Percentiles rank a stretch among this genome's conserved stretches.
Evolutionary conservation across 2,888 invertebrate genomes (phyloP).

Genomic region (Drosophila subsilvestris): DNA sequence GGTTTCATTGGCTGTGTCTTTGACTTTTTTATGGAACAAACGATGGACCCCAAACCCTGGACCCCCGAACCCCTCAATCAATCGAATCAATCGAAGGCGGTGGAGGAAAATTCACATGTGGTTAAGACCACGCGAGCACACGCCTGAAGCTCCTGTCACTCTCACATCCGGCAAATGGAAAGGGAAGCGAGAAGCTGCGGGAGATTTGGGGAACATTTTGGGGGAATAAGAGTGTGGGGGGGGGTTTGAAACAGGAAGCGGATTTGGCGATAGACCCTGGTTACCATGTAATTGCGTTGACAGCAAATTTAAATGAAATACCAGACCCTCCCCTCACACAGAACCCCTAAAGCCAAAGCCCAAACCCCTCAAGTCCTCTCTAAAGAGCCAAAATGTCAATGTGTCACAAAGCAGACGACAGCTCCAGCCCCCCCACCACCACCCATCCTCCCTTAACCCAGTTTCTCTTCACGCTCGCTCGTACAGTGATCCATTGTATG

Average conservation of each 20-base stretch:
- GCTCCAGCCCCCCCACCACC: constrained; percentile 14
- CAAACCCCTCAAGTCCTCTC: background rate
- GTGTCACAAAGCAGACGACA: constrained; percentile 73
- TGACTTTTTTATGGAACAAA: constrained; percentile 36
- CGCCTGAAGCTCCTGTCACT: constrained; percentile 25
- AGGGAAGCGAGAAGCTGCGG: background rate
- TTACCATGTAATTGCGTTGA: constrained; percentile 73
- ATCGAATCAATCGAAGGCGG: constrained; percentile 61
- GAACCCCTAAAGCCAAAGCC: constrained; percentile 15
- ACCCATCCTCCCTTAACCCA: background rate
- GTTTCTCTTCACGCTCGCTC: background rate
- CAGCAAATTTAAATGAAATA: constrained; percentile 81
- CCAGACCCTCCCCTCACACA: constrained; percentile 34
- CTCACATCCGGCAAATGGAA: constrained; percentile 2
- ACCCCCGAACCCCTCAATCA: constrained; percentile 42
- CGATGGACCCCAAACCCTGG: background rate
- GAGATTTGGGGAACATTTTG: background rate
- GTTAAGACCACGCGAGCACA: constrained; percentile 45
- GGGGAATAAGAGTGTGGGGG: too few relatives aligned
- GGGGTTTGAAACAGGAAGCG: constrained; percentile 33
- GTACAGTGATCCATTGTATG: constrained; percentile 20
- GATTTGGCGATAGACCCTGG: constrained; percentile 31
- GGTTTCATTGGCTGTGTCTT: constrained; percentile 44
- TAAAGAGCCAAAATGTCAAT: constrained; percentile 60
- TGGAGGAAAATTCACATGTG: constrained; percentile 29